Conservation (phyloP, 2,888 invertebrate genomes). For the Bellardia bayeri region DNA sequence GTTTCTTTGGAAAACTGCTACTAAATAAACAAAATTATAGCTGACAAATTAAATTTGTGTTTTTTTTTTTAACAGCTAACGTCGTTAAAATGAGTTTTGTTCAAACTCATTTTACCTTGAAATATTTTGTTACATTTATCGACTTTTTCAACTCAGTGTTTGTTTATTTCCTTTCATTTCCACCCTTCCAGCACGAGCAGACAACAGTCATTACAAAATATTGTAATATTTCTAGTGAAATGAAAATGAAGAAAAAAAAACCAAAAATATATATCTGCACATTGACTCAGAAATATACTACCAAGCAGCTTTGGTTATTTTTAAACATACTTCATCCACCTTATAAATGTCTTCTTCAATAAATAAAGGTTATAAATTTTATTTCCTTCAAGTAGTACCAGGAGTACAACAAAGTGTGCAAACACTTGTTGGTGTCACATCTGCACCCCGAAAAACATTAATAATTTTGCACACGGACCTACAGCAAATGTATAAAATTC, state of each 20-base stretch:
- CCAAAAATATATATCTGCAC: neutral
- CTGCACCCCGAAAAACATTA: neutral
- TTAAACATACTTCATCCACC: neutral
- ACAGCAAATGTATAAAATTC: neutral
- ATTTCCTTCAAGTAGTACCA: neutral
- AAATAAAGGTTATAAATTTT: slow-evolving; percentile 27
- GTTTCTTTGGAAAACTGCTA: neutral
- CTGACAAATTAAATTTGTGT: neutral
- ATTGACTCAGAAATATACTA: neutral
- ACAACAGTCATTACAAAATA: slow-evolving; percentile 11
- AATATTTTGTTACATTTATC: slow-evolving; percentile 46
- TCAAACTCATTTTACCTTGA: slow-evolving; percentile 37
- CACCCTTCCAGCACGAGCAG: slow-evolving; percentile 17
- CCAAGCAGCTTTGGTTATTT: neutral
- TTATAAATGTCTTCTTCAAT: slow-evolving; percentile 40
- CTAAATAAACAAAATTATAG: neutral
- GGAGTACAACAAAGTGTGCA: neutral
- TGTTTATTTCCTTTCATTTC: neutral
- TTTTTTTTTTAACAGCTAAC: neutral
- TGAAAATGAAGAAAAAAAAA: neutral
- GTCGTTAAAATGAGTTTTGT: neutral
- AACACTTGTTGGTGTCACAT: slow-evolving; percentile 44
- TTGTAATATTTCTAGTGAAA: neutral
- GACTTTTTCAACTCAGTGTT: neutral
- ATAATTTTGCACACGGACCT: slow-evolving; percentile 22